These are phyloP conservation scores for Ephydatia muelleri DNA, from an alignment of 37 sponge, comb jelly and placozoan species.

Conservation along the genomic window DNA sequence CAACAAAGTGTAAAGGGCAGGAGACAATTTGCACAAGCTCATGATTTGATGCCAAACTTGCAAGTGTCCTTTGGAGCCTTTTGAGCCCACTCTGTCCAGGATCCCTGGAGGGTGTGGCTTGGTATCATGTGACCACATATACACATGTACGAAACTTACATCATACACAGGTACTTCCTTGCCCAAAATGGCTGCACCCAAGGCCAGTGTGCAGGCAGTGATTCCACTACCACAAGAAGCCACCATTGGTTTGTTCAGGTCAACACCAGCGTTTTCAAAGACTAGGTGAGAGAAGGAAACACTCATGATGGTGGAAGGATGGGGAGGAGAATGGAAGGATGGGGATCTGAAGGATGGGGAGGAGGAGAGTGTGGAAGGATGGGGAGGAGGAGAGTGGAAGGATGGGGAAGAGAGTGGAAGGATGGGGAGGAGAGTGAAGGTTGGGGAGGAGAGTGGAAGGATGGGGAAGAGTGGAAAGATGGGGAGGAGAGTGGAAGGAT, in stretches of 20 bases:
- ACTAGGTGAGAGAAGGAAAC: slow-evolving; percentile 28
- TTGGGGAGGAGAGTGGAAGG: too few relatives aligned
- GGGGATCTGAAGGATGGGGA: neutral
- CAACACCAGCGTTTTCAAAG: slow-evolving; percentile 60
- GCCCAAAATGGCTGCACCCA: slow-evolving; percentile 55
- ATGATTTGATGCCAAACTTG: too few relatives aligned
- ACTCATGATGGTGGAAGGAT: too few relatives aligned
- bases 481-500: too few relatives aligned
- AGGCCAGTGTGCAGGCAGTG: slow-evolving; percentile 61
- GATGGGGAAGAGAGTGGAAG: too few relatives aligned
- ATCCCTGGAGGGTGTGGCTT: slow-evolving; percentile 33
- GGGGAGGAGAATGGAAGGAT: neutral
- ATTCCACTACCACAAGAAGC: slow-evolving; percentile 84
- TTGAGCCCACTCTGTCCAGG: slow-evolving; percentile 77
- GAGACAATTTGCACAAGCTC: too few relatives aligned
- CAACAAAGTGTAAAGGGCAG: neutral
- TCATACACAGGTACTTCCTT: slow-evolving; percentile 72
- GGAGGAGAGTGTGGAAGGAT: too few relatives aligned
- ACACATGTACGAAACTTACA: slow-evolving; percentile 47
- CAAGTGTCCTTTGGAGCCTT: slow-evolving; percentile 35
- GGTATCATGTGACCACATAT: neutral
- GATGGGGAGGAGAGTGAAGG: too few relatives aligned
- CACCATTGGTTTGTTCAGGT: slow-evolving; percentile 59
- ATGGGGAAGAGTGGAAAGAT: too few relatives aligned
- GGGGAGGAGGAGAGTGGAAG: neutral